Conservation (phyloP, 2,113 vertebrate genomes). For the Eulacestoma nigropectus region DNA sequence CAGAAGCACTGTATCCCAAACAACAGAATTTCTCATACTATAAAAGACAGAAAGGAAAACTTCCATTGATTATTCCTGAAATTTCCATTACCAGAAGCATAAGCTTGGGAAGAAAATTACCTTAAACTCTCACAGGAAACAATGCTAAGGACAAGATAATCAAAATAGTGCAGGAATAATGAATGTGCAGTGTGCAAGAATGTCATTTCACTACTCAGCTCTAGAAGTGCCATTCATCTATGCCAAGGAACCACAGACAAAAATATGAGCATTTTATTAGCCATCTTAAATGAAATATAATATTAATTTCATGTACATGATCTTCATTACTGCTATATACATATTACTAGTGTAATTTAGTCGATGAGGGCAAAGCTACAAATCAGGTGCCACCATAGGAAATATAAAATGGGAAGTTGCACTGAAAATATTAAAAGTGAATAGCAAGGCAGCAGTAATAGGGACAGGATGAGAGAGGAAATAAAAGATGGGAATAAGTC, state of each 20-base stretch:
- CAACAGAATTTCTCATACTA: not conserved
- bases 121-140: not conserved
- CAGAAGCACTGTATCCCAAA: not conserved
- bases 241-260: constrained; percentile 11
- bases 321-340: constrained; percentile 32
- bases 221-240: not conserved
- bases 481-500: not conserved
- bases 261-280: constrained; percentile 47
- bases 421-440: not conserved
- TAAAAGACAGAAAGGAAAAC: not conserved
- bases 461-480: not conserved
- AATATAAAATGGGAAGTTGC: not conserved
- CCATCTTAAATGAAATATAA: constrained; percentile 47
- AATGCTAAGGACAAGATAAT: not conserved
- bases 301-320: constrained; percentile 41
- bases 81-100: not conserved
- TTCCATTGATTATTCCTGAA: not conserved
- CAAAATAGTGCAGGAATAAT: not conserved
- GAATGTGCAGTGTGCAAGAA: not conserved
- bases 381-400: constrained; percentile 28
- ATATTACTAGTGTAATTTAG: constrained; percentile 13
- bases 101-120: not conserved
- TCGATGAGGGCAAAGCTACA: constrained; percentile 19
- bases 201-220: not conserved
- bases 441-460: not conserved